Percentiles rank a stretch among this genome's conserved stretches.
Evolutionary conservation across 2,888 invertebrate genomes (phyloP).

Genomic region (Drosophila neotestacea): DNA sequence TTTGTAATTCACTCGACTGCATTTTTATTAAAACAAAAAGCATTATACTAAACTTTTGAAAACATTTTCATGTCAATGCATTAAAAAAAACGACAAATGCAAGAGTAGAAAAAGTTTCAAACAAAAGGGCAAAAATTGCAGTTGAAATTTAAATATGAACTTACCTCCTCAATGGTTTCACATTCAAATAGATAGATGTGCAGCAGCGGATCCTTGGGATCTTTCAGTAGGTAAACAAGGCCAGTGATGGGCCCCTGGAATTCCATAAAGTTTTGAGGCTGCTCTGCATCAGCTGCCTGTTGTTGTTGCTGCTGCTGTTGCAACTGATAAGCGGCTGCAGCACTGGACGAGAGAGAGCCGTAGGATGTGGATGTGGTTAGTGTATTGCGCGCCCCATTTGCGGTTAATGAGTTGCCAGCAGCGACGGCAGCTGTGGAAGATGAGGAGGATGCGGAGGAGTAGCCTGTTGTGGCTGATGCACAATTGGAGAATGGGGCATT

Average conservation of each 20-base stretch:
- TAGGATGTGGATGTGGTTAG: conserved; percentile 83
- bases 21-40: conserved; percentile 22
- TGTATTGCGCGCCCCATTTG: conserved; percentile 67
- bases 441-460: conserved; percentile 21
- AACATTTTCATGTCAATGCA: conserved; percentile 59
- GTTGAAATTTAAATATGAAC: conserved; percentile 78
- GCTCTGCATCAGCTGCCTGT: conserved; percentile 56
- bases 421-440: conserved; percentile 8
- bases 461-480: conserved; percentile 5
- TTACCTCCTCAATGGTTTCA: conserved; percentile 89
- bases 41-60: conserved; percentile 60
- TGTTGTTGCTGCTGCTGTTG: conserved; percentile 56
- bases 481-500: conserved; percentile 25
- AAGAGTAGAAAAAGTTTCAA: conserved; percentile 20
- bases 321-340: conserved; percentile 76
- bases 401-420: conserved; percentile 47
- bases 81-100: conserved; percentile 32
- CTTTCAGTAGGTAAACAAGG: conserved; percentile 90
- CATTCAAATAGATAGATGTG: conserved; percentile 91
- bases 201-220: conserved; percentile 90
- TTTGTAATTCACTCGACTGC: conserved; percentile 36
- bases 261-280: conserved; percentile 83
- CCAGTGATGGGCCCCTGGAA: conserved; percentile 87
- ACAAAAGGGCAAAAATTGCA: conserved; percentile 32
- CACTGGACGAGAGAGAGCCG: conserved; percentile 82